Base-by-base conservation (phyloP, 64 coral and sea anemone species). In the Stylophora pistillata region DNA sequence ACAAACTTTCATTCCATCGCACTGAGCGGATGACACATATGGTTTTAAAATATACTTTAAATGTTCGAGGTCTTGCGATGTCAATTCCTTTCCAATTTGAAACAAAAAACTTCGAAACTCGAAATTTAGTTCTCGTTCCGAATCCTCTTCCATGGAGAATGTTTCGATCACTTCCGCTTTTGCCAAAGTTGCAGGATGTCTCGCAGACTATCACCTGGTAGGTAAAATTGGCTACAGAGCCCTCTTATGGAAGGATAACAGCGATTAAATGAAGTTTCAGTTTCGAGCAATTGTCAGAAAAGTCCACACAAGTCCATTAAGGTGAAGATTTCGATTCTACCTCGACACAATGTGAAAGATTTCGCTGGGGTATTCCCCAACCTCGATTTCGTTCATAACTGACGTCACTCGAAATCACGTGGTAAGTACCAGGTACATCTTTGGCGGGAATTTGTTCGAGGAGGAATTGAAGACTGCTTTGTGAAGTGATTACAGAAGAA, bases 381-480 rank as follows among this genome's bases (percentile, higher is more conserved):
- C 52, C 56, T 37, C 77, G 52, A 55, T 52, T n/a, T 21, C n/a
- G n/a, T n/a, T n/a, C 23, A 57, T 1, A 2, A 55, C 10, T 78
- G 56, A 78, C 29, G 21, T 32, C 17, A n/a, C 28, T 82, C 10
- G 20, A 25, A 6, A 47, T 3, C 11, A 2, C 26, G 63, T 60
- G 58, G 55, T 77, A 88, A 56, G 57, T 88, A 72, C 30, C 14
- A 12, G 37, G 53, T 28, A 56, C n/a, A 4, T 34, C 23, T 82
- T 90, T 90, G 88, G 88, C 88, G 88, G 88, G 88, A 90, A 52
- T 58, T 76, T 82, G 3, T 3, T 47, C 3, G 7, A 47, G 37
- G 7, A 47, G 7, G 37, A 47, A n/a, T n/a, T 47, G 3, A 47
- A 47, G 37, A 47, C 7, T 3, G 37, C 37, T 4, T 7, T 47